A percentile compares a stretch with the other conserved stretches of the same genome.
Conservation (phyloP, 2,888 invertebrate species). For the Taenaris catops region DNA sequence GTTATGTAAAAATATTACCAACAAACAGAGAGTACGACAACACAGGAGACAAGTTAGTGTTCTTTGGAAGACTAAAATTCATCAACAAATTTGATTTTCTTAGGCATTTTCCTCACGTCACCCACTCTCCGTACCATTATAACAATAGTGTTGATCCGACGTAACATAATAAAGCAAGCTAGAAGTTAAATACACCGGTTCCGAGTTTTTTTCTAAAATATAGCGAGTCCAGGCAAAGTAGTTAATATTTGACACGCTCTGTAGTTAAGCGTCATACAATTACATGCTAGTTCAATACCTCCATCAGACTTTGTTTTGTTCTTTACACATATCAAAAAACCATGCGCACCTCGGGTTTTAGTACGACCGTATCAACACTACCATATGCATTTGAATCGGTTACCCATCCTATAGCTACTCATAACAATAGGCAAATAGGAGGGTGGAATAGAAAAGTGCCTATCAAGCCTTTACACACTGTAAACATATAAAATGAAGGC, state of each 20-base stretch:
- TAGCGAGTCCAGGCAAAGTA: too few species aligned
- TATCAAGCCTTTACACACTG: conserved; percentile 69
- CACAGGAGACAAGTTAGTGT: not conserved
- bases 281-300: too few species aligned
- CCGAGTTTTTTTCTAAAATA: too few species aligned
- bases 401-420: conserved; percentile 26
- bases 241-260: too few species aligned
- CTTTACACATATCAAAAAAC: too few species aligned
- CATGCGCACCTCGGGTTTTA: too few species aligned
- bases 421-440: conserved; percentile 26
- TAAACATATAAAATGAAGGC: conserved; percentile 74
- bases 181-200: conserved; percentile 10
- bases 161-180: conserved; percentile 1
- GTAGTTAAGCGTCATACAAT: too few species aligned
- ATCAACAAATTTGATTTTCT: conserved; percentile 13
- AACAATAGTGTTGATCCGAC: too few species aligned
- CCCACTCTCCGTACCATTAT: not conserved
- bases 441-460: conserved; percentile 63
- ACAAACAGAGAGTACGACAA: not conserved
- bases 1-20: too few species aligned
- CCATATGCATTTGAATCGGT: too few species aligned
- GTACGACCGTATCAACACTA: too few species aligned
- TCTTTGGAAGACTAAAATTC: conserved; percentile 21
- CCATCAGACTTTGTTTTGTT: too few species aligned
- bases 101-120: conserved; percentile 4